Conservation (phyloP, 2,113 vertebrate genomes). For the Xerus inauris region DNA sequence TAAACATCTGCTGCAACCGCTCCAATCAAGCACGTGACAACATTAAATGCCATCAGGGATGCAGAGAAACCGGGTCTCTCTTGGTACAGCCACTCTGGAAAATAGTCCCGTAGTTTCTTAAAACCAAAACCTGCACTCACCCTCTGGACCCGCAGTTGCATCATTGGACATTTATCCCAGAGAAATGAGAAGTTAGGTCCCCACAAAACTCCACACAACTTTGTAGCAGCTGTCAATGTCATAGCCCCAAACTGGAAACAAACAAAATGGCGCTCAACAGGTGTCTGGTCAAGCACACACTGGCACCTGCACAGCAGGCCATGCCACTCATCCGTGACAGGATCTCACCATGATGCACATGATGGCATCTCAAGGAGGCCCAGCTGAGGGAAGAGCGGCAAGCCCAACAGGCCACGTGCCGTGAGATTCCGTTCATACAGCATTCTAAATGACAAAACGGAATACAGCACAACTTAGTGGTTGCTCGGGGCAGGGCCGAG, state of each 20-base stretch:
- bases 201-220: neutral
- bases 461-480: slow-evolving; percentile 21
- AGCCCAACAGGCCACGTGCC: neutral
- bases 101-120: slow-evolving; percentile 7
- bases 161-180: neutral
- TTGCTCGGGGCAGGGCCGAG: neutral
- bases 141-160: neutral
- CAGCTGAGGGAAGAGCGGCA: no score
- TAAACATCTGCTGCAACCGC: neutral
- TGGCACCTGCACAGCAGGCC: neutral
- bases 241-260: neutral
- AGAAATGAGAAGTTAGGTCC: neutral
- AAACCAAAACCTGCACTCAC: neutral
- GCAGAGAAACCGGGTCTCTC: neutral
- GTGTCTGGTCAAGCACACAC: neutral
- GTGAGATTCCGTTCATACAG: neutral
- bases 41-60: neutral
- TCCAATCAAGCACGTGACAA: neutral
- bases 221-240: neutral
- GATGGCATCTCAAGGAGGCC: neutral
- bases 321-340: neutral
- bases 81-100: neutral
- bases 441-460: slow-evolving; percentile 54
- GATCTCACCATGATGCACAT: neutral
- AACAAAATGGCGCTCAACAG: neutral